Evolutionary conservation across 2,797 vertebrate species (phyloP), one percentile per base, ranked within the genome.

Genomic region (Sus cebifrons): DNA sequence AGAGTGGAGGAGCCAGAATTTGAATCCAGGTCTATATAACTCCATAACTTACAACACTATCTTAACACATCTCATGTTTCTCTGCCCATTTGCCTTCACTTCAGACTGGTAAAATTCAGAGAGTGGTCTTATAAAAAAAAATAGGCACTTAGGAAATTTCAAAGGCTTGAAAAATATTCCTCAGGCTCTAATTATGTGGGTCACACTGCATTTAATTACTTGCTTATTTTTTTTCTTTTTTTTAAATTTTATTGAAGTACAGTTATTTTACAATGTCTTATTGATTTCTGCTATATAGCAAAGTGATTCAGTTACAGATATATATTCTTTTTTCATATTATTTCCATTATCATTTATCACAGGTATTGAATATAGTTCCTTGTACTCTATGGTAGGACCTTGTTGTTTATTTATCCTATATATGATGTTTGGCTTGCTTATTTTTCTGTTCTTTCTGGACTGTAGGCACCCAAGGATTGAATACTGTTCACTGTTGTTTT

Each of bases 161-260:
- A 78, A 0, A 64, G 27, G 2, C 25, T 3, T 73, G 68, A 56
- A 88, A 77, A 89, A 49, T 16, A 1, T 77, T 70, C 21, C 23
- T 68, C 6, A 18, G 32, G 0, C 10, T 90, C 16, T 60, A 82
- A 20, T 84, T 52, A 62, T 95, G 78, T 56, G 88, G 27, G 70
- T 78, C 18, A 25, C 3, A 78, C 3, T 81, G 13, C 2, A 79
- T 91, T 92, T 79, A 92, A 58, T 56, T 74, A 18, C 13, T 52
- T 18, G 32, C 44, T 95, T 54, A 27, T 73, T 83, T 86, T 89
- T 75, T 40, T 86, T 23, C 40, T 93, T 12, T 83, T 89, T 94
- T 49, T 10, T 1, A 49, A 49, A 7, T 49, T 49, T 49, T 49
- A 49, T 49, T 49, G 44, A 6, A 49, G 44, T 49, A 49, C 44